Percentiles rank a stretch among this genome's conserved stretches.
Evolutionary conservation across 1,140 invertebrate genomes (phyloP).

Genomic region (Choristoneura fumiferana): DNA sequence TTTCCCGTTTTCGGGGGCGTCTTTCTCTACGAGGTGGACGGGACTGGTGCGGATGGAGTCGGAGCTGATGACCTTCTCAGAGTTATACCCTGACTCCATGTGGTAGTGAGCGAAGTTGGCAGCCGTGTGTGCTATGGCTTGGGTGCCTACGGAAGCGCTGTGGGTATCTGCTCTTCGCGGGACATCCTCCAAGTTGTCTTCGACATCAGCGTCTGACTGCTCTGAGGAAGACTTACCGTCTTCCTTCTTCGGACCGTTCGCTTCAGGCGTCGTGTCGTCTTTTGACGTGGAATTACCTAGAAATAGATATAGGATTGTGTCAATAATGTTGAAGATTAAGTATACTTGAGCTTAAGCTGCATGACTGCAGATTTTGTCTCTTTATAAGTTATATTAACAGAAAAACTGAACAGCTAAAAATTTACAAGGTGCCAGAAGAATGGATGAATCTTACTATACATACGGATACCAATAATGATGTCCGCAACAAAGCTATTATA

Average conservation of each 20-base stretch:
- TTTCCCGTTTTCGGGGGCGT: slow-evolving; percentile 77
- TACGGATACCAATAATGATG: no score
- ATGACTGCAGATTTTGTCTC: no score
- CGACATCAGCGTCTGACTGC: slow-evolving; percentile 87
- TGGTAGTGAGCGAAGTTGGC: slow-evolving; percentile 71
- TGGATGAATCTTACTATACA: no score
- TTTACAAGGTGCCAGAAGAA: no score
- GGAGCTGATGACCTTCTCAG: slow-evolving; percentile 80
- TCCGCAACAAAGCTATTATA: no score
- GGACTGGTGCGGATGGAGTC: slow-evolving; percentile 78
- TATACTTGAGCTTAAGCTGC: no score
- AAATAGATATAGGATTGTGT: slow-evolving; percentile 17
- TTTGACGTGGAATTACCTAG: slow-evolving; percentile 45
- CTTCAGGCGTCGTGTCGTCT: slow-evolving; percentile 41
- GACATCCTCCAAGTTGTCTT: slow-evolving; percentile 86
- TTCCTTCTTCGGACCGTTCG: slow-evolving; percentile 50
- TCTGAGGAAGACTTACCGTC: slow-evolving; percentile 80
- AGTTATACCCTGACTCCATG: slow-evolving; percentile 85
- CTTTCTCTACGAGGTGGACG: slow-evolving; percentile 72
- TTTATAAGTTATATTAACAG: no score
- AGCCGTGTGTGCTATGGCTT: slow-evolving; percentile 58
- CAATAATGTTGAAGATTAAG: no score
- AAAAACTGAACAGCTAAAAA: no score
- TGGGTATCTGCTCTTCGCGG: slow-evolving; percentile 54
- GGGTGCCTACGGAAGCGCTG: slow-evolving; percentile 41